Base-by-base conservation (phyloP, 1,140 invertebrate species). In the Pogonomyrmex californicus region DNA sequence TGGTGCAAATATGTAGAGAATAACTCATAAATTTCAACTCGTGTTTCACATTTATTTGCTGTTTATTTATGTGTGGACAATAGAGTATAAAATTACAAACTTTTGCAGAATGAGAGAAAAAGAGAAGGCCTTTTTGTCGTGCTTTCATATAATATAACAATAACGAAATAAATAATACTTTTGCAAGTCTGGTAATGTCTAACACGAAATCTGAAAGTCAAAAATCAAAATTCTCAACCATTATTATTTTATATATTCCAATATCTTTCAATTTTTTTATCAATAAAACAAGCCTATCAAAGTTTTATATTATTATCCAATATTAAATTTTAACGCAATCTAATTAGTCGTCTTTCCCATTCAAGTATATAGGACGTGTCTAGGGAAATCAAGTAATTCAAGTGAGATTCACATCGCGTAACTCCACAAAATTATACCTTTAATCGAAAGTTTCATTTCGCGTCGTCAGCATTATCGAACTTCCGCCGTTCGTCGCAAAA, bases 401-500 rank as follows among this genome's bases (percentile, higher is more conserved):
- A 23, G 47, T 62, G 68, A 68, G 23, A 73, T 38, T 83, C 68
- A 49, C 17, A 83, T 73, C 56, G 23, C 23, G 44, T 73, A 49
- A 49, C 47, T 51, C 30, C 33, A 2, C 33, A 2, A 73, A 73
- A 56, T 62, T 60, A 75, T 62, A 75, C 6, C 54, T 62, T 83
- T 75, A 83, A 82, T 83, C 70, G 68, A 83, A 83, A 83, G 68
- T 83, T 83, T 83, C 54, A 41, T 58, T 75, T 47, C 17, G 33
- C 68, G 9, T 60, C 79, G 79, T 38, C 41, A 30, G 14, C 68
- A 83, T 83, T 83, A 83, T 62, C 41, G 56, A 73, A 75, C 68
- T 60, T 17, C 36, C 54, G 47, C 38, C 33, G 77, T 51, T 51
- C 60, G 66, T 82, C 30, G 66, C 30, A 36, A 83, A 6, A 49